Conservation (phyloP, 1,140 invertebrate genomes). For the Colletes latitarsis region DNA sequence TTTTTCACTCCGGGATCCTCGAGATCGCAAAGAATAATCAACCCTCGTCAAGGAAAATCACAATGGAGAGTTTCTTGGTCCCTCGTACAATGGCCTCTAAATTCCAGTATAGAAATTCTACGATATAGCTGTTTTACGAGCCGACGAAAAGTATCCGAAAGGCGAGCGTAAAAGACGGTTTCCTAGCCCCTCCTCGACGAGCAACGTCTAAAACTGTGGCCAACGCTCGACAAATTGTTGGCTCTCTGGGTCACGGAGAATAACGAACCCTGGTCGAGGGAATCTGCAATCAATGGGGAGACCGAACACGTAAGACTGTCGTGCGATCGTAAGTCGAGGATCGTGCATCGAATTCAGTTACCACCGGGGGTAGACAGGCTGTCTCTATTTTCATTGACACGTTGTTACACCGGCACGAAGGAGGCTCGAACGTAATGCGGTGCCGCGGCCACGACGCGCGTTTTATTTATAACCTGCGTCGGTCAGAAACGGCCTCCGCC, state of each 20-base stretch:
- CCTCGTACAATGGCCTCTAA: too few relatives aligned
- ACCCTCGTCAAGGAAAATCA: too few relatives aligned
- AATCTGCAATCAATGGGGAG: background rate
- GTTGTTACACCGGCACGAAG: constrained; percentile 52
- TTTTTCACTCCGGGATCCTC: too few relatives aligned
- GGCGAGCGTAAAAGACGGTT: too few relatives aligned
- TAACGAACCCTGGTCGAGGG: background rate
- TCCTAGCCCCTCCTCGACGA: too few relatives aligned
- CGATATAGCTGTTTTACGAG: too few relatives aligned
- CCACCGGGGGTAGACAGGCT: constrained; percentile 34
- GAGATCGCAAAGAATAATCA: too few relatives aligned
- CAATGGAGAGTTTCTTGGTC: too few relatives aligned
- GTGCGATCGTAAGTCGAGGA: background rate
- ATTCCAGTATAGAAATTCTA: too few relatives aligned
- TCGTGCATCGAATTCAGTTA: constrained; percentile 17
- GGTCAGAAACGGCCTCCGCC: constrained; percentile 44
- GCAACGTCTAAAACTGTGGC: too few relatives aligned
- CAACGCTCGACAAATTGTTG: too few relatives aligned
- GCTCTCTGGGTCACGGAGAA: background rate
- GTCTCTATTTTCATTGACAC: constrained; percentile 66
- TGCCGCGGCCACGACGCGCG: constrained; percentile 44
- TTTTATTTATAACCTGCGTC: constrained; percentile 63
- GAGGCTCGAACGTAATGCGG: constrained; percentile 45
- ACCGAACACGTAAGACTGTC: background rate
- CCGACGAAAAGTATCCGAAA: too few relatives aligned